phyloP scores from a whole-genome alignment of 2,113 vertebrate species.

The Epinephelus cyanopodus region DNA sequence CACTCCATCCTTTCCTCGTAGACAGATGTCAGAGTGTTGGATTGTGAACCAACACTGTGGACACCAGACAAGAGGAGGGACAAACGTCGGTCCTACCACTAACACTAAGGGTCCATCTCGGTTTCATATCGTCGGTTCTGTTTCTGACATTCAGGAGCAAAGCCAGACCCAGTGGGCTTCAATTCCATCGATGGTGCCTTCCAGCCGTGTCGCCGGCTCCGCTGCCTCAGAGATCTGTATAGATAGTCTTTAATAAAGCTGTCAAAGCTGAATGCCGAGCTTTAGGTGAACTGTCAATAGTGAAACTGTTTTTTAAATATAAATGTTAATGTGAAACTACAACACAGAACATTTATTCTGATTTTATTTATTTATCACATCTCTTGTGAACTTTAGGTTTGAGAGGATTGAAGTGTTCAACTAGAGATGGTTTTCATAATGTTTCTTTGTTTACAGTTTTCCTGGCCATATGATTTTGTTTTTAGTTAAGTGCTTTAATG shows the following conservation, averaged over 20 bases:
- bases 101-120: constrained; percentile 42
- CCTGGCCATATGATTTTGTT: constrained; percentile 34
- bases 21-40: constrained; percentile 35
- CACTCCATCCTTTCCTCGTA: constrained; percentile 23
- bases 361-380: constrained; percentile 80
- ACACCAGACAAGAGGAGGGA: constrained; percentile 27
- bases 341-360: constrained; percentile 54
- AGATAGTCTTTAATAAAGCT: constrained; percentile 43
- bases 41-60: constrained; percentile 44
- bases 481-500: constrained; percentile 46
- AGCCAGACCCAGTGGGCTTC: constrained; percentile 38
- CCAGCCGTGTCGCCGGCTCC: constrained; percentile 14
- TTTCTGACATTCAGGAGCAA: constrained; percentile 81
- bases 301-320: constrained; percentile 44
- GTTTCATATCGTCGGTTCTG: constrained; percentile 30
- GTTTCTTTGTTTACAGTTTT: constrained; percentile 63
- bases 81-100: constrained; percentile 36
- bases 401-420: constrained; percentile 33
- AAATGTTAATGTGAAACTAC: constrained; percentile 71
- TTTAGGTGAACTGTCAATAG: constrained; percentile 29
- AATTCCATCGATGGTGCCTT: constrained; percentile 70
- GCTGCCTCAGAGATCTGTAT: constrained; percentile 63
- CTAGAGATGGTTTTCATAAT: constrained; percentile 25
- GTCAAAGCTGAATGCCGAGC: constrained; percentile 27
- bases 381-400: constrained; percentile 34